Conservation (phyloP, 2,797 vertebrate species). For the Siniperca obscura region DNA sequence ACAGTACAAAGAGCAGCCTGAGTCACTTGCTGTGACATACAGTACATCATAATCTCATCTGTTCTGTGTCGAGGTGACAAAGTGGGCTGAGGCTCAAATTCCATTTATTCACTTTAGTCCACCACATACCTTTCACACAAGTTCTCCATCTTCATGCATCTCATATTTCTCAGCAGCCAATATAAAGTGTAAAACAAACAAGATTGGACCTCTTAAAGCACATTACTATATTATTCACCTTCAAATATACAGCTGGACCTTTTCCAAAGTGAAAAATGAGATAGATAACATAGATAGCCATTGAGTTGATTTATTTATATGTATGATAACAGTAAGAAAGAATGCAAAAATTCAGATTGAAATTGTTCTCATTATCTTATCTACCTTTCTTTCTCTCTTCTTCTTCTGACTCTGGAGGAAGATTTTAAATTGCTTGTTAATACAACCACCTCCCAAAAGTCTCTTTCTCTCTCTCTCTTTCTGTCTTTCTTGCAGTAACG, state of each 20-base stretch:
- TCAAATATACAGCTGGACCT: conserved; percentile 11
- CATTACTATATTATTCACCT: not conserved
- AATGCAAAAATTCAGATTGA: conserved; percentile 27
- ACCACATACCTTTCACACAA: conserved; percentile 16
- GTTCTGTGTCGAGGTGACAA: conserved; percentile 24
- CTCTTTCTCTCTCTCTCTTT: conserved; percentile 9
- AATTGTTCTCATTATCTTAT: conserved; percentile 20
- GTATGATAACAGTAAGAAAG: conserved; percentile 7
- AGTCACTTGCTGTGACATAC: not conserved
- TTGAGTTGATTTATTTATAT: conserved; percentile 34
- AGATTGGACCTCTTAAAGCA: not conserved
- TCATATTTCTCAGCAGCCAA: not conserved
- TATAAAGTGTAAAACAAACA: conserved; percentile 6
- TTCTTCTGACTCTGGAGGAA: conserved; percentile 26
- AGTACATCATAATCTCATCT: conserved; percentile 43
- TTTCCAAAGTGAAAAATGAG: conserved; percentile 11
- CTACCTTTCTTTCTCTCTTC: conserved; percentile 11
- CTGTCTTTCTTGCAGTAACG: conserved; percentile 75
- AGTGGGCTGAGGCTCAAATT: conserved; percentile 12
- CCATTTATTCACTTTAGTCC: conserved; percentile 19
- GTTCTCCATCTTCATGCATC: conserved; percentile 22
- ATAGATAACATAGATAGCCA: conserved; percentile 12
- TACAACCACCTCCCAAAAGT: conserved; percentile 7
- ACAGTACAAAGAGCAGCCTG: not conserved
- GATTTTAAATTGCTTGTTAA: conserved; percentile 51